These are phyloP conservation scores for Callithrix jacchus DNA, from an alignment of 2,113 vertebrate genomes.

Conservation along the genomic window DNA sequence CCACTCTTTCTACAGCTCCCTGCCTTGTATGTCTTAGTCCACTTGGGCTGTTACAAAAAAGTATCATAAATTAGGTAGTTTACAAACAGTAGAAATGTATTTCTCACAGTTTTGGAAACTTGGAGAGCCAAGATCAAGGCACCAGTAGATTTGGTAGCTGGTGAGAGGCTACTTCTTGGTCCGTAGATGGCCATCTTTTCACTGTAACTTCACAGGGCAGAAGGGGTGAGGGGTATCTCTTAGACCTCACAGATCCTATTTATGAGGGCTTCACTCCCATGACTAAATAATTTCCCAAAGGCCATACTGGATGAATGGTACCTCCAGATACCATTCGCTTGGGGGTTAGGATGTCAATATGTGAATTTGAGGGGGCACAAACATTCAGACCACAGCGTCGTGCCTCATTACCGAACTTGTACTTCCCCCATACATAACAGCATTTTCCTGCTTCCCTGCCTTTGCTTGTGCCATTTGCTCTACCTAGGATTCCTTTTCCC, in stretches of 20 bases:
- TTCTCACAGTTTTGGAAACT: no score
- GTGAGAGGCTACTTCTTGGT: no score
- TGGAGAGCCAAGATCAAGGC: no score
- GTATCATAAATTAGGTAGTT: no score
- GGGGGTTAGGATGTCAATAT: neutral
- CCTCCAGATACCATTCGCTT: neutral
- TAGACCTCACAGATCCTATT: neutral
- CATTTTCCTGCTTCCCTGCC: neutral
- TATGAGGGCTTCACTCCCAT: neutral
- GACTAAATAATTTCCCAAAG: neutral
- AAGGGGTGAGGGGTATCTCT: neutral
- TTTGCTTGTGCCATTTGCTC: neutral
- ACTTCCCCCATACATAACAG: neutral
- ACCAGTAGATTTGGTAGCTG: no score
- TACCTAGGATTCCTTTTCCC: neutral
- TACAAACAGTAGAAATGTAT: no score
- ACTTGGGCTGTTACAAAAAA: no score
- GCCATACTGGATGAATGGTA: neutral
- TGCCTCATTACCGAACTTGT: neutral
- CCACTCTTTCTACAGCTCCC: no score
- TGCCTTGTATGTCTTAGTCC: no score
- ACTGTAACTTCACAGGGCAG: neutral
- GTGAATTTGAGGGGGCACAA: neutral
- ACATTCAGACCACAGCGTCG: neutral
- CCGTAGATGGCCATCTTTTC: neutral